Evolutionary conservation across 2,888 invertebrate genomes (phyloP).

Genomic region (Drosophila melanosoma): DNA sequence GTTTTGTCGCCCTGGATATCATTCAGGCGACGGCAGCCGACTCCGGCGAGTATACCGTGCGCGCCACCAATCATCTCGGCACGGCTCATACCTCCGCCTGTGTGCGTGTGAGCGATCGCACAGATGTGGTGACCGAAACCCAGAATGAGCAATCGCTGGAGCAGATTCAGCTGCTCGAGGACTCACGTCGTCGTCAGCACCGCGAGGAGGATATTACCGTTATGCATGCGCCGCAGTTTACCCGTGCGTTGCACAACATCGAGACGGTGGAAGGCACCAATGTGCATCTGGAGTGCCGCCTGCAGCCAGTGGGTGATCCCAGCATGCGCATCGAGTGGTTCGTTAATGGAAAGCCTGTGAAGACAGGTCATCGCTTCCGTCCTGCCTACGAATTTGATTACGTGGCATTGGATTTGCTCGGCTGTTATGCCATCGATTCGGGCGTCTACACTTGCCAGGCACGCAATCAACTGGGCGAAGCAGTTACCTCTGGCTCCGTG

Average conservation of each 20-base stretch:
- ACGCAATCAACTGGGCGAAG: slow-evolving; percentile 96
- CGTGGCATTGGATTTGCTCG: slow-evolving; percentile 97
- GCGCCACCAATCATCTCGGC: slow-evolving; percentile 97
- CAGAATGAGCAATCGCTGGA: slow-evolving; percentile 96
- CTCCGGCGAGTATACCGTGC: slow-evolving; percentile 96
- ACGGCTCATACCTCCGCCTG: slow-evolving; percentile 96
- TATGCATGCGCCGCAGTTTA: slow-evolving; percentile 94
- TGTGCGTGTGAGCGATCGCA: slow-evolving; percentile 93
- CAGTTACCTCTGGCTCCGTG: slow-evolving; percentile 95
- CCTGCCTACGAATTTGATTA: slow-evolving; percentile 99
- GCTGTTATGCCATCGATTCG: slow-evolving; percentile 98
- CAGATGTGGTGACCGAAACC: slow-evolving; percentile 93
- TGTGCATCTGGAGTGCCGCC: slow-evolving; percentile 95
- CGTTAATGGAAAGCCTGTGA: slow-evolving; percentile 96
- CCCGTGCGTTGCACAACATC: slow-evolving; percentile 93
- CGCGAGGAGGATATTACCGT: slow-evolving; percentile 93
- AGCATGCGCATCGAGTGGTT: slow-evolving; percentile 98
- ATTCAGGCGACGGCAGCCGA: slow-evolving; percentile 97
- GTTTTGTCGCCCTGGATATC: slow-evolving; percentile 98
- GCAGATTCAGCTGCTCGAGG: slow-evolving; percentile 96
- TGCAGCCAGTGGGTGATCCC: slow-evolving; percentile 96
- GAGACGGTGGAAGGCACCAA: slow-evolving; percentile 96
- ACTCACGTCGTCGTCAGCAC: slow-evolving; percentile 89
- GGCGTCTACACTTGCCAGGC: slow-evolving; percentile 98
- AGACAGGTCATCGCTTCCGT: slow-evolving; percentile 96